These are phyloP conservation scores for Todus mexicanus DNA, from an alignment of 2,797 vertebrate genomes.

Conservation along the genomic window DNA sequence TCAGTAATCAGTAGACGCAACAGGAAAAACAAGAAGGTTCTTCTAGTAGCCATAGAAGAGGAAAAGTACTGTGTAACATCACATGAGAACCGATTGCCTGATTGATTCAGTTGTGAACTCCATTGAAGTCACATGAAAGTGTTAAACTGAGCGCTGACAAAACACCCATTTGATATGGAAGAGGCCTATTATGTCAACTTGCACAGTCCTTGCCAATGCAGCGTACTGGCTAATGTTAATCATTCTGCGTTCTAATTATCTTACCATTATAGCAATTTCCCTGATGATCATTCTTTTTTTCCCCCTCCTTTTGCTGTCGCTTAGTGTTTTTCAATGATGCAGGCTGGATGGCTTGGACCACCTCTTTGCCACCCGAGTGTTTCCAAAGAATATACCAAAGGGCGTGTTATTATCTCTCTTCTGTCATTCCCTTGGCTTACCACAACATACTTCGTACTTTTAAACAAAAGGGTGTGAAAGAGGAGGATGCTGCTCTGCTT, in stretches of 20 bases:
- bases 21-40: not conserved
- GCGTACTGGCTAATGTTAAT: constrained; percentile 35
- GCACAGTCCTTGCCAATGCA: constrained; percentile 40
- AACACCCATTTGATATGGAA: not conserved
- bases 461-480: not conserved
- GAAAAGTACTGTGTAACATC: fast-evolving
- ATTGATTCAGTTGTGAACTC: not conserved
- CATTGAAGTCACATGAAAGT: not conserved
- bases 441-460: not conserved
- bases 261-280: constrained; percentile 61
- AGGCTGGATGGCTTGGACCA: constrained; percentile 13
- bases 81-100: not conserved
- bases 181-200: constrained; percentile 32
- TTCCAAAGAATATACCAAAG: constrained; percentile 19
- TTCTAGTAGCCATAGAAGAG: not conserved
- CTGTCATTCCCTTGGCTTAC: not conserved
- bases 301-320: not conserved
- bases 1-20: not conserved
- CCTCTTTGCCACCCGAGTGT: not conserved
- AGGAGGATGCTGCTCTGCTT: not conserved
- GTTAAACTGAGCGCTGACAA: not conserved
- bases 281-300: not conserved
- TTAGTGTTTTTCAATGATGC: constrained; percentile 29
- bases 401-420: constrained; percentile 24
- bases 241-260: constrained; percentile 50